A percentile compares a stretch with the other conserved stretches of the same genome.
Evolutionary conservation across 2,888 invertebrate genomes (phyloP).

Genomic region (Heliconius aoede): DNA sequence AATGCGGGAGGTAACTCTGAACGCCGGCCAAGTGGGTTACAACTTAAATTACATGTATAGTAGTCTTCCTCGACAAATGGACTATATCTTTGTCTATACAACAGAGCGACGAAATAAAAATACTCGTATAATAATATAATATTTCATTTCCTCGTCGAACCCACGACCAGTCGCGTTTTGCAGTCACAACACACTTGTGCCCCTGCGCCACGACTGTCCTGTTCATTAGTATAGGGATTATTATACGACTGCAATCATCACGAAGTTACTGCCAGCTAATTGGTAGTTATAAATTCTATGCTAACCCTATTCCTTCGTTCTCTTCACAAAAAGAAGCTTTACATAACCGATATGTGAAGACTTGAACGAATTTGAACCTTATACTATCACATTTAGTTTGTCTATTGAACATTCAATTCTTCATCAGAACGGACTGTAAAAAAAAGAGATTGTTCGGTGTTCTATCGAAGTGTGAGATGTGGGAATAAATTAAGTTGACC

Average conservation of each 20-base stretch:
- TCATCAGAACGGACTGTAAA: conserved; percentile 51
- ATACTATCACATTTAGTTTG: not conserved
- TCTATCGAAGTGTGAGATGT: conserved; percentile 69
- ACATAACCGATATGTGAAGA: not conserved
- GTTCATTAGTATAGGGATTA: not conserved
- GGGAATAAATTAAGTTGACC: conserved; percentile 71
- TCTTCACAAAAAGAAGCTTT: conserved; percentile 34
- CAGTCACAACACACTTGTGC: too few species aligned
- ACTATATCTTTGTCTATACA: too few species aligned
- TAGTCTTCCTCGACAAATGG: too few species aligned
- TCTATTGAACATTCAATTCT: conserved; percentile 16
- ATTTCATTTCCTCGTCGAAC: too few species aligned
- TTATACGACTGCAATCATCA: conserved; percentile 16
- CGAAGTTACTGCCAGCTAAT: conserved; percentile 39
- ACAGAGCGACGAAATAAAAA: too few species aligned
- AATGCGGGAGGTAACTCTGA: too few species aligned
- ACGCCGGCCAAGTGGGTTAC: too few species aligned
- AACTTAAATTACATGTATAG: too few species aligned
- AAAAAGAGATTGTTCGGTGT: conserved; percentile 60
- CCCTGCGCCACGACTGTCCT: too few species aligned
- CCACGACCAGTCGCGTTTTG: too few species aligned
- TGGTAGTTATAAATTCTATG: conserved; percentile 42
- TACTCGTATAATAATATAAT: too few species aligned
- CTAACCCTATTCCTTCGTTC: conserved; percentile 42
- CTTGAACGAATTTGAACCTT: conserved; percentile 18